Base-by-base conservation (phyloP, 2,797 vertebrate species). In the Valencia hispanica region DNA sequence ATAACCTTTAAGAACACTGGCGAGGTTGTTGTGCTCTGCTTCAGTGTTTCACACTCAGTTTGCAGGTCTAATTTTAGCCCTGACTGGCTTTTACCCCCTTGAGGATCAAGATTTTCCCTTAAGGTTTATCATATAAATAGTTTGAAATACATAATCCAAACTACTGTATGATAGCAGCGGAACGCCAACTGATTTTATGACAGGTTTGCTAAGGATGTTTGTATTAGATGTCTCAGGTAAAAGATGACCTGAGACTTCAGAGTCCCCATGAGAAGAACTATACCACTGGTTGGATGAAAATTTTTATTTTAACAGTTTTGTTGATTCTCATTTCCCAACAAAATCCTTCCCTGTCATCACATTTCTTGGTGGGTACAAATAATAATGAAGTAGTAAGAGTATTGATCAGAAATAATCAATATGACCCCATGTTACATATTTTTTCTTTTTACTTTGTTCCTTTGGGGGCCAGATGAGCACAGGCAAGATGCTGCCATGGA, bases 41-140 rank as follows among this genome's bases (percentile, higher is more conserved):
- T 68, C 80, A 48, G 70, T n/a, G 18, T 83, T 79, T 88, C 74
- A 80, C 80, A 80, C 75, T 78, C 79, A 68, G 53, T 86, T 85
- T 84, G 36, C 82, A 75, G 70, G 66, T 91, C 85, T 94, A 91
- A 89, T 87, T 90, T 88, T 89, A 91, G 88, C 86, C 63, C 14
- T 74, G 77, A 78, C 83, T 71, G 83, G 77, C 51, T 61, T 75
- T 82, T 78, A 68, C 43, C 75, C 85, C 79, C 70, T n/a, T 53
- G 53, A 80, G 86, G 86, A 82, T 86, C 73, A 77, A 86, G 80
- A 74, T 86, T 89, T 86, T 72, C 63, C 89, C 87, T 75, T 53
- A n/a, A 72, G 86, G 78, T 59, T 73, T 82, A 79, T 69, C 55
- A 86, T 84, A 81, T 83, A 87, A 45, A 47, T 34, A 61, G 17